Base-by-base conservation (phyloP, 1,140 invertebrate genomes). In the Drosophila littoralis region DNA sequence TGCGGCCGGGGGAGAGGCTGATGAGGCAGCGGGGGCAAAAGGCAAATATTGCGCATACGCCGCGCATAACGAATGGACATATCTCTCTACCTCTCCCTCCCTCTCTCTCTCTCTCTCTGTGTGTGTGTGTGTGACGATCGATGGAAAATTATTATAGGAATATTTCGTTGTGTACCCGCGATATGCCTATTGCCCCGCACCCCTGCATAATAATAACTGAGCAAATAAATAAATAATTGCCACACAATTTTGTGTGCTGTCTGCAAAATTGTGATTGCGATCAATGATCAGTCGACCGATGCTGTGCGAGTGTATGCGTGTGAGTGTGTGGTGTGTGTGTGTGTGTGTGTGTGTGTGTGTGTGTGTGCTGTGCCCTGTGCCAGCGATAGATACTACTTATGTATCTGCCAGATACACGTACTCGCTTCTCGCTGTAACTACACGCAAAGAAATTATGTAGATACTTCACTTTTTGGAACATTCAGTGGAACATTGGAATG, bases 171-270 rank as follows among this genome's bases (percentile, higher is more conserved):
- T 22, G 17, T 15, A 48, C 3, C 17, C 45, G 45, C 45, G 9
- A 51, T 42, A 52, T 45, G 32, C 45, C 32, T 17, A 17, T 33
- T 6, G 10, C 7, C 7, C 35, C n/a, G 15, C 60, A 15, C 15
- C 5, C 22, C 22, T 28, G 51, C 22, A 69, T 3, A 55, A 51
- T 28, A 59, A 28, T 42, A 33, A 36, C 28, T 60, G 54, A 68
- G 32, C 43, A 52, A 52, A 50, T 73, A 73, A 68, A 79, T 88
- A 86, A 88, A 86, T 88, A 86, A 91, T 91, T 91, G 83, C 48
- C 74, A 75, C 81, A 81, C 88, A 91, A 91, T 91, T 91, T 66
- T 60, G 57, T 84, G 78, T 77, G 80, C 81, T 91, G 88, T 91
- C 88, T 91, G 83, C 88, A 76, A 83, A 58, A 79, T 69, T 81